Base-by-base conservation (phyloP, 1,140 invertebrate species). In the Maconellicoccus hirsutus region DNA sequence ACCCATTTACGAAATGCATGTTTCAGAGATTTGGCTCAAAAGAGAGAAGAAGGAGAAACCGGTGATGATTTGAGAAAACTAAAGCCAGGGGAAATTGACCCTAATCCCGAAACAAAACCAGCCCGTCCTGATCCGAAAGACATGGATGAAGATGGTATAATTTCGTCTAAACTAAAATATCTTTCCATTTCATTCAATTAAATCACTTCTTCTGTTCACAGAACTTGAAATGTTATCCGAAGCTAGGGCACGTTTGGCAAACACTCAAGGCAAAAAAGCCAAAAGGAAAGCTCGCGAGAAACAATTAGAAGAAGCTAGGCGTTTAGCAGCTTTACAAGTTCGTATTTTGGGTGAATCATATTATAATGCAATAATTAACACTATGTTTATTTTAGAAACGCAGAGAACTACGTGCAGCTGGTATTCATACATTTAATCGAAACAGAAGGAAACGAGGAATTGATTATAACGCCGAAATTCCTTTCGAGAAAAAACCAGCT, bases 221-320 rank as follows among this genome's bases (percentile, higher is more conserved):
- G 93, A 99, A 80, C 79, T 99, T 77, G 97, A 99, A 81, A 99
- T 99, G 97, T 81, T 99, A 52, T 98, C 96, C 0, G 98, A 99
- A 82, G 98, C 98, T 1, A 84, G 98, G 76, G 98, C 98, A 63
- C 87, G 98, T 77, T 82, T 99, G 23, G 98, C 98, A 0, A 99
- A 99, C 79, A 99, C 98, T 1, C 97, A 99, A 79, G 98, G 98
- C 27, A 99, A 99, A 79, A 99, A 99, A 78, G 97, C 97, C 0
- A 99, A 99, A 78, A 84, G 98, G 29, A 99, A 99, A 82, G 98
- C 97, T 0, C 83, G 97, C 70, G 98, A 99, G 80, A 98, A 98
- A 78, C 98, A 99, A 79, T 81, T 99, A 70, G 96, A 98, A 80
- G 97, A 99, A 82, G 98, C 98, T 0, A 85, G 97, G 63, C 83